These are phyloP conservation scores for Geotrypetes seraphini DNA, from an alignment of 2,797 vertebrate species.

Conservation along the genomic window DNA sequence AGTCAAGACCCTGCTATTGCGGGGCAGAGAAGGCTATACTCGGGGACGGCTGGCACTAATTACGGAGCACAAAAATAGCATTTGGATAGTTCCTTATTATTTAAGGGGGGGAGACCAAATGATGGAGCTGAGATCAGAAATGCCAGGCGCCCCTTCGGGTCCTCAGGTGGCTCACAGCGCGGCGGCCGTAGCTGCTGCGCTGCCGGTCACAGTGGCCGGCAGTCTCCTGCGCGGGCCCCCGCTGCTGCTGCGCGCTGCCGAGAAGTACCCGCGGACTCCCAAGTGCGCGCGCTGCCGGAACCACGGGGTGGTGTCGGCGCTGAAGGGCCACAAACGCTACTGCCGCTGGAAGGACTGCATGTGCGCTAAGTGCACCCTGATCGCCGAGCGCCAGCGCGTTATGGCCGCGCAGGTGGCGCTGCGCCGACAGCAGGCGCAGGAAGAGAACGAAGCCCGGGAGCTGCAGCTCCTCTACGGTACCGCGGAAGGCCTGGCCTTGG, in stretches of 20 bases:
- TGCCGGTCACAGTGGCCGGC: conserved; percentile 83
- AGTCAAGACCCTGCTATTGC: too few relatives aligned
- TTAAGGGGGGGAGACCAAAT: background rate
- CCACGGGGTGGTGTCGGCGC: conserved; percentile 90
- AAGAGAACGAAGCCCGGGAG: conserved; percentile 92
- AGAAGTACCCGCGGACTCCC: conserved; percentile 94
- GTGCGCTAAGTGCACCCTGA: conserved; percentile 95
- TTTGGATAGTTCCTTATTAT: background rate
- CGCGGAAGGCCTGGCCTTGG: conserved; percentile 87
- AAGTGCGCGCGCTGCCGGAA: conserved; percentile 94
- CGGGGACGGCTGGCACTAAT: fast-evolving
- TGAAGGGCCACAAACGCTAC: conserved; percentile 96
- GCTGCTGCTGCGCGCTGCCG: conserved; percentile 76
- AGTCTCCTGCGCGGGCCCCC: conserved; percentile 78
- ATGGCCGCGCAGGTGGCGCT: conserved; percentile 96
- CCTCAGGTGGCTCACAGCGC: conserved; percentile 60
- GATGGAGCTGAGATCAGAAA: conserved; percentile 87
- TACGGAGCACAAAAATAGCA: background rate
- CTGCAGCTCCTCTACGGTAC: conserved; percentile 92
- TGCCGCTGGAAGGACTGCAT: conserved; percentile 98
- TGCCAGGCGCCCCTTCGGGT: conserved; percentile 60
- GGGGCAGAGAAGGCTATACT: background rate
- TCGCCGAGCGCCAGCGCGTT: conserved; percentile 91
- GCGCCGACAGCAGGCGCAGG: conserved; percentile 89
- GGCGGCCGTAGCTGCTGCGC: conserved; percentile 53